Percentiles rank a stretch among this genome's conserved stretches.
phyloP scores from a whole-genome alignment of 2,888 invertebrate genomes.

The Cecidostiba fungosa region DNA sequence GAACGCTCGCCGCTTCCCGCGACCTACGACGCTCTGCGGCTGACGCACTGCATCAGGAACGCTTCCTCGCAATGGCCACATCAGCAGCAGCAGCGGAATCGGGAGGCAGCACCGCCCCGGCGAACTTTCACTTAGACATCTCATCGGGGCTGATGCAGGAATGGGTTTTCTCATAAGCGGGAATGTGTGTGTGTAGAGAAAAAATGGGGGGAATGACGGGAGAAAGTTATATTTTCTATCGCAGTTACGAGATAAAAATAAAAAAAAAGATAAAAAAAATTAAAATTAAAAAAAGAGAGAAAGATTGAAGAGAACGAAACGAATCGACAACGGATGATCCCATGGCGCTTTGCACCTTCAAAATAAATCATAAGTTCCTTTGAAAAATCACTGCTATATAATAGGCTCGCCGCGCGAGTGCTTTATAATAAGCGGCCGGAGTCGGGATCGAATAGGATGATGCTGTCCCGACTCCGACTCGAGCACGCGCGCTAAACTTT shows the following conservation, averaged over 20 bases:
- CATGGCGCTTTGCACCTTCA: conserved; percentile 48
- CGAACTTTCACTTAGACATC: conserved; percentile 13
- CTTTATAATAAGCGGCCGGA: neutral
- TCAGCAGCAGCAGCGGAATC: neutral
- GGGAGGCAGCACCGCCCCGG: neutral
- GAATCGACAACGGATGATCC: conserved; percentile 47
- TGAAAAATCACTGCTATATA: conserved; percentile 31
- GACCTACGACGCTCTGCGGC: neutral
- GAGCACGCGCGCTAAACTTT: neutral
- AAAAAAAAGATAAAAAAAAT: conserved; percentile 17
- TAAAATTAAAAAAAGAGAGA: neutral
- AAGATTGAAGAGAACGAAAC: conserved; percentile 7
- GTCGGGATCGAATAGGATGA: neutral
- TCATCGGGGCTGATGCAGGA: neutral
- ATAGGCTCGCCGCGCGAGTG: neutral
- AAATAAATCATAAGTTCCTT: conserved; percentile 49
- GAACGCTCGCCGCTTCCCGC: conserved; percentile 62
- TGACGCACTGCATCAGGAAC: neutral
- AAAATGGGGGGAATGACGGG: conserved; percentile 18
- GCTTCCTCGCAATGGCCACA: neutral
- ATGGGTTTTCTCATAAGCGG: neutral
- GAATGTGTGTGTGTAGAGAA: conserved; percentile 30
- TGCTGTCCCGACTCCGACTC: neutral
- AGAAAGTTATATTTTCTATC: conserved; percentile 60
- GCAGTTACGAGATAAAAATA: conserved; percentile 37